Conservation (phyloP, 2,113 vertebrate species). For the Alethe diademata region DNA sequence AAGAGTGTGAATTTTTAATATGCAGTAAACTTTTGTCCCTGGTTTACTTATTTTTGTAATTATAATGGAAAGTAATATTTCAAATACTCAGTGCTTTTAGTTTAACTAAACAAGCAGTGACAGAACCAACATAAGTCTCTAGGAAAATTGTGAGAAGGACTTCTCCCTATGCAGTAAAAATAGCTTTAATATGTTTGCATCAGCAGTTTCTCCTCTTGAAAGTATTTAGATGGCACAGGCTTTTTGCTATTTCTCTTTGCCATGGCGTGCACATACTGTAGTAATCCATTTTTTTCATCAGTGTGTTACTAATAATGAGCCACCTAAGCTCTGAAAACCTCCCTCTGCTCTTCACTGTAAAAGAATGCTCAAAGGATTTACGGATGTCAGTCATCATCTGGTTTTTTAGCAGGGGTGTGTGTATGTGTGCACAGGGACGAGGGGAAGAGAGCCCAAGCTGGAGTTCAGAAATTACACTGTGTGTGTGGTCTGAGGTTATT, state of each 20-base stretch:
- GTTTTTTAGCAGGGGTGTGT: conserved; percentile 38
- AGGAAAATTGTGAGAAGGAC: not conserved
- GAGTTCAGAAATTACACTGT: conserved; percentile 60
- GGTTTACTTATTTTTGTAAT: not conserved
- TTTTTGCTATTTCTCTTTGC: conserved; percentile 26
- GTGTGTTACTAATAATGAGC: conserved; percentile 59
- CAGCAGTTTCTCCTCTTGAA: conserved; percentile 15
- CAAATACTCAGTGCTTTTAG: not conserved
- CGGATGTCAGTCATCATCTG: conserved; percentile 64
- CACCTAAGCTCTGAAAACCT: conserved; percentile 54
- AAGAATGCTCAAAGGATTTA: conserved; percentile 62
- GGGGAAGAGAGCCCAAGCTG: not conserved
- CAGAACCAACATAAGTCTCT: not conserved
- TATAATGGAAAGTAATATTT: conserved; percentile 9
- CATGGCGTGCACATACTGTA: conserved; percentile 23
- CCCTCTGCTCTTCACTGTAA: conserved; percentile 33
- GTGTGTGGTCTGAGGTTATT: conserved; percentile 80
- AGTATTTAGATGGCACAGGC: conserved; percentile 1
- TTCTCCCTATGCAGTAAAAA: not conserved
- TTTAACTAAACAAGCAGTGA: not conserved
- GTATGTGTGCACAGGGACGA: not conserved
- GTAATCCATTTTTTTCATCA: conserved; percentile 62
- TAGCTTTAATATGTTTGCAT: conserved; percentile 23
- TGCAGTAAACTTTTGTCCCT: not conserved
- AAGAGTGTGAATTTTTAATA: not conserved